Conservation (phyloP, 2,888 invertebrate species). For the Lasius fuliginosus region DNA sequence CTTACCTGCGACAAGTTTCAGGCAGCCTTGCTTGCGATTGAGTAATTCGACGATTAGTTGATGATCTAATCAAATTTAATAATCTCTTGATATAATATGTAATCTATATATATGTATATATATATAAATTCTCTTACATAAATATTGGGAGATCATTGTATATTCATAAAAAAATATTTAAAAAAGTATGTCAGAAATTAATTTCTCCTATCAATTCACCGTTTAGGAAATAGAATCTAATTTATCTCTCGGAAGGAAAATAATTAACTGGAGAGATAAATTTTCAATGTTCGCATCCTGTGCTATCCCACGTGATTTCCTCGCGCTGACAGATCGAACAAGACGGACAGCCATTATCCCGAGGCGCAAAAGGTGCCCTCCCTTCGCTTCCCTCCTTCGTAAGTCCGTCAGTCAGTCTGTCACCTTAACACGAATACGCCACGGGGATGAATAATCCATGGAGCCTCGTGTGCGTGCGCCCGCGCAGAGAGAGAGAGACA, state of each 20-base stretch:
- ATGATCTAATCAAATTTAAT: neutral
- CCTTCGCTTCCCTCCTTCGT: slow-evolving; percentile 42
- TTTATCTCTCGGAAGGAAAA: slow-evolving; percentile 35
- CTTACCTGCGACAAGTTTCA: neutral
- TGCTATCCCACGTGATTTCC: slow-evolving; percentile 21
- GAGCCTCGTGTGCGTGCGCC: slow-evolving; percentile 47
- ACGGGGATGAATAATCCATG: slow-evolving; percentile 83
- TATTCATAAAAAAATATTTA: neutral
- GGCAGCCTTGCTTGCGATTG: neutral
- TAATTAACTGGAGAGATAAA: slow-evolving; percentile 28
- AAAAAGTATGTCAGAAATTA: neutral
- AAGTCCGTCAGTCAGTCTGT: slow-evolving; percentile 60
- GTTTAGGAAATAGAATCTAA: neutral
- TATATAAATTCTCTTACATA: no score
- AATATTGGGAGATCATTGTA: no score
- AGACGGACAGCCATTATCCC: slow-evolving; percentile 49
- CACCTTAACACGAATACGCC: slow-evolving; percentile 66
- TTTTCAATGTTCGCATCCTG: slow-evolving; percentile 18
- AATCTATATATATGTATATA: neutral
- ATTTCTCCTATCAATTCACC: neutral
- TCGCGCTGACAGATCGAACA: slow-evolving; percentile 51
- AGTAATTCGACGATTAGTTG: neutral
- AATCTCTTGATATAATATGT: neutral
- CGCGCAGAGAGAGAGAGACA: slow-evolving; percentile 66
- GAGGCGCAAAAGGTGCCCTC: slow-evolving; percentile 46